Base-by-base conservation (phyloP, 2,888 invertebrate genomes). In the Cosmia trapezina region DNA sequence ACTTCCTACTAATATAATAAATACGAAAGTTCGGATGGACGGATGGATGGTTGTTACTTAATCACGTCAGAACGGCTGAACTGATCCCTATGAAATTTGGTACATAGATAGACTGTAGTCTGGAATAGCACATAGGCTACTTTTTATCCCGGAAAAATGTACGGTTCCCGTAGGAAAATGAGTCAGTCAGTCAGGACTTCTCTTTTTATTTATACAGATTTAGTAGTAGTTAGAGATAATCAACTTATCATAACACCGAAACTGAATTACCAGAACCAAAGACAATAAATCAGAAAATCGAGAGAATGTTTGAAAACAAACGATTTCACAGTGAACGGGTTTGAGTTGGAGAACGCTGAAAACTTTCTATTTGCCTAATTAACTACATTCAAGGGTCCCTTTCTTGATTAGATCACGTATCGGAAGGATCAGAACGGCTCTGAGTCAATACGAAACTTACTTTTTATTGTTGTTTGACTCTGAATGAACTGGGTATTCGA, bases 391-490 rank as follows among this genome's bases (percentile, higher is more conserved):
- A 90, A 88, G 88, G 88, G 92, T 90, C 90, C 92, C 91, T 90
- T 88, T 91, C 90, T 92, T 93, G 94, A 94, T 94, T 93, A 92
- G 92, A 93, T 94, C 93, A 94, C 94, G 94, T 94, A 93, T 93
- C 88, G 91, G 87, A 88, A 90, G 93, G 93, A 92, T 93, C 91
- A 91, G 89, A 92, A 91, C 88, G 91, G 92, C 91, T 91, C 92
- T 73, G 83, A 84, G 91, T 90, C 93, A 93, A 93, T 91, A 91
- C 83, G 22, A 91, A 94, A 93, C 88, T 94, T 93, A 92, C 91
- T 93, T 94, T 85, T 91, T 91, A 92, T 90, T 93, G 91, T 92
- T 93, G 91, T 93, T 92, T 86, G 87, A 87, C 83, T 84, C 83
- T 83, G 86, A 90, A 65, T 91, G 88, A 90, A 91, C 86, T 89